These are phyloP conservation scores for Phytoseiulus persimilis DNA, from an alignment of 2,888 invertebrate genomes.

Conservation along the genomic window DNA sequence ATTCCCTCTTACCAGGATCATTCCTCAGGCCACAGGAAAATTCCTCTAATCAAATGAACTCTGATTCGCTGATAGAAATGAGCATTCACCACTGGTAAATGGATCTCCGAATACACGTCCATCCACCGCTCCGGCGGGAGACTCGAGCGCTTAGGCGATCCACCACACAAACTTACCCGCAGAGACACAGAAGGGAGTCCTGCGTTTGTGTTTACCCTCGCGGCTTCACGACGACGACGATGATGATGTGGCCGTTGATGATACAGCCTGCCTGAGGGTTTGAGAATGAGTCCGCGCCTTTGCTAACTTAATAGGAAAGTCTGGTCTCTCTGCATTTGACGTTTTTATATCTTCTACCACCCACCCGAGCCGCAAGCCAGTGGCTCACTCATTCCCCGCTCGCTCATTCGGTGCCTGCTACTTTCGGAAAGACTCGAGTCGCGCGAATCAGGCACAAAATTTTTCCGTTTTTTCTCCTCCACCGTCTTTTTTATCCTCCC, in stretches of 20 bases:
- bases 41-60: too few species aligned
- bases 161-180: not conserved
- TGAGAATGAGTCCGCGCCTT: not conserved
- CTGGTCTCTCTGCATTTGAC: not conserved
- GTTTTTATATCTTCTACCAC: not conserved
- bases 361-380: not conserved
- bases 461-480: not conserved
- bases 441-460: not conserved
- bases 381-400: not conserved
- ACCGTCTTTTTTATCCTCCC: not conserved
- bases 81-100: too few species aligned
- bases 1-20: too few species aligned
- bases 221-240: not conserved
- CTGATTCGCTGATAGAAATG: too few species aligned
- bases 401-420: not conserved
- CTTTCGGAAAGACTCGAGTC: not conserved
- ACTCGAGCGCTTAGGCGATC: not conserved
- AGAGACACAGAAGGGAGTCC: not conserved
- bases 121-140: not conserved
- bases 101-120: too few species aligned
- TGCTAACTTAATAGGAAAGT: not conserved
- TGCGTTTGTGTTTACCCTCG: not conserved
- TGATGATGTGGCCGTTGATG: not conserved
- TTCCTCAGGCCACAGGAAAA: too few species aligned
- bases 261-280: not conserved